Conservation (phyloP, 2,888 invertebrate genomes). For the Dryomyza anilis region DNA sequence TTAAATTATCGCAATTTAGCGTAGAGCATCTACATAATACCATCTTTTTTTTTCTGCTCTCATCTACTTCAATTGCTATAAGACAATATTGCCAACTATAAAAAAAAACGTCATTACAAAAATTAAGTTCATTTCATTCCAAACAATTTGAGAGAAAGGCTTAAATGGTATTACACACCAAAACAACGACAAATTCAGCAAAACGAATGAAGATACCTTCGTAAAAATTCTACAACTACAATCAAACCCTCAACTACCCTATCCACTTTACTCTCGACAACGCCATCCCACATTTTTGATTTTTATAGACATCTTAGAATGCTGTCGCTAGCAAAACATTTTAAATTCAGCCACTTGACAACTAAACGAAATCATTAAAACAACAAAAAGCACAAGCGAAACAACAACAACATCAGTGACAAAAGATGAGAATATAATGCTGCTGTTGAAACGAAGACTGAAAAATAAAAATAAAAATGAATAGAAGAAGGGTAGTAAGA, state of each 20-base stretch:
- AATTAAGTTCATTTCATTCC: slow-evolving; percentile 6
- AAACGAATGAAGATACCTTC: background rate
- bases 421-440: slow-evolving; percentile 8
- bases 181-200: background rate
- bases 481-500: background rate
- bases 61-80: background rate
- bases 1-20: background rate
- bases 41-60: background rate
- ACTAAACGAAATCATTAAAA: slow-evolving; percentile 1
- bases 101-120: slow-evolving; percentile 9
- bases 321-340: background rate
- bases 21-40: too few species aligned
- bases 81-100: slow-evolving; percentile 11
- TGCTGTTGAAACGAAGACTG: slow-evolving; percentile 5
- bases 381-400: slow-evolving; percentile 19
- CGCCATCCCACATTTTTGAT: too few species aligned
- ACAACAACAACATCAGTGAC: background rate
- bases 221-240: background rate
- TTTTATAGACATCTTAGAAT: too few species aligned
- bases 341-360: background rate
- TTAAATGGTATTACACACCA: background rate
- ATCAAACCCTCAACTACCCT: background rate
- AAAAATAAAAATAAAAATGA: slow-evolving; percentile 8
- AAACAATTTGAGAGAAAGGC: slow-evolving; percentile 2
- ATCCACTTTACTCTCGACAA: background rate